Evolutionary conservation across 2,888 invertebrate species (phyloP).

Genomic region (Teinopalpus imperialis): DNA sequence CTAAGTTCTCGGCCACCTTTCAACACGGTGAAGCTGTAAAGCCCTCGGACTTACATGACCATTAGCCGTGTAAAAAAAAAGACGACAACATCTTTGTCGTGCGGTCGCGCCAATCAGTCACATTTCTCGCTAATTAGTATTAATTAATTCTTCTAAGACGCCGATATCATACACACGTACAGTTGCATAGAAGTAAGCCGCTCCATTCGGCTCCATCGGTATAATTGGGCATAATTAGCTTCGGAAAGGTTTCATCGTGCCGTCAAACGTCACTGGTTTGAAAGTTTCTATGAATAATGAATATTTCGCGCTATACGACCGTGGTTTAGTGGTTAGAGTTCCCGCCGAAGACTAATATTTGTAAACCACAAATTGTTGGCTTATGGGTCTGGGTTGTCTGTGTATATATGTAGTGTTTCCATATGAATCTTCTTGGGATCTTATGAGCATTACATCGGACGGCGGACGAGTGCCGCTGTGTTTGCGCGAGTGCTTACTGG

Average conservation of each 20-base stretch:
- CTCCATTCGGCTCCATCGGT: slow-evolving; percentile 39
- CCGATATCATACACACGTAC: slow-evolving; percentile 42
- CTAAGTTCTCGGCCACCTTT: too few species aligned
- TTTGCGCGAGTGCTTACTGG: too few species aligned
- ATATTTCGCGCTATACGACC: slow-evolving; percentile 14
- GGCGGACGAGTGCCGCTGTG: too few species aligned
- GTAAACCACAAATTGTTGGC: background rate
- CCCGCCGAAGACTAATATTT: too few species aligned
- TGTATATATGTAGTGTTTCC: background rate
- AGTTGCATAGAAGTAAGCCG: too few species aligned
- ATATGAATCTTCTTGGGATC: too few species aligned
- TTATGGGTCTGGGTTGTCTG: background rate
- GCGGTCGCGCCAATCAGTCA: slow-evolving; percentile 15
- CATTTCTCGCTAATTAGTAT: slow-evolving; percentile 51
- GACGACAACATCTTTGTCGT: too few species aligned
- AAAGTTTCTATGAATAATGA: slow-evolving; percentile 25
- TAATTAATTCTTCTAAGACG: slow-evolving; percentile 54
- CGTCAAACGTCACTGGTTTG: slow-evolving; percentile 39
- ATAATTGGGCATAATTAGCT: slow-evolving; percentile 54
- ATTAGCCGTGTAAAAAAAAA: too few species aligned
- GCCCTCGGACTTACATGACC: too few species aligned
- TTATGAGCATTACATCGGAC: too few species aligned
- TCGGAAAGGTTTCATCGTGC: slow-evolving; percentile 38
- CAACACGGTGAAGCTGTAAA: too few species aligned
- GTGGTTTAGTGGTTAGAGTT: background rate